Percentiles rank a stretch among this genome's conserved stretches.
Evolutionary conservation across 2,797 vertebrate species (phyloP).

Genomic region (Zenarchopterus dispar): DNA sequence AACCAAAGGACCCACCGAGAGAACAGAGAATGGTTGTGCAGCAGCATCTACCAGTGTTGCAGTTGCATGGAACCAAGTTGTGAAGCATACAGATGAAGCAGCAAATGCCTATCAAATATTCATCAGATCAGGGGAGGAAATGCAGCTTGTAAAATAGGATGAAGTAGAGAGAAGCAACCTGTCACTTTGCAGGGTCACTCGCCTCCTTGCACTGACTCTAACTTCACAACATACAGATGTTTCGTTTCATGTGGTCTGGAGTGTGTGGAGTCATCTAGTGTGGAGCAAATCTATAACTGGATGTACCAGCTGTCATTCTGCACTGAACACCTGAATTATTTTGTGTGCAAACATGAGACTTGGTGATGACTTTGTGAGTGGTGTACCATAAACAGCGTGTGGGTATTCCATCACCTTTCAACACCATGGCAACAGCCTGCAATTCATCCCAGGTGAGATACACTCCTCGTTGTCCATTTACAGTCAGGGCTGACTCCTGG

Average conservation of each 20-base stretch:
- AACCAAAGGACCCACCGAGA: constrained; percentile 50
- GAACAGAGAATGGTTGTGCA: constrained; percentile 38
- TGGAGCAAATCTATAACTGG: background rate
- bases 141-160: constrained; percentile 63
- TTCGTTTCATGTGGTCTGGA: background rate
- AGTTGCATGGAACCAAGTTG: constrained; percentile 54
- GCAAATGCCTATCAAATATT: constrained; percentile 79
- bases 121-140: constrained; percentile 64
- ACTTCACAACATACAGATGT: background rate
- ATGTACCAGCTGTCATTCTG: too few species aligned
- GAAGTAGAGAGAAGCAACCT: constrained; percentile 56
- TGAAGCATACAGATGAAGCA: constrained; percentile 78
- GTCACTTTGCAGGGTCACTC: constrained; percentile 34
- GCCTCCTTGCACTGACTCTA: constrained; percentile 23
- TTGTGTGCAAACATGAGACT: background rate
- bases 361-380: background rate
- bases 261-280: constrained; percentile 13
- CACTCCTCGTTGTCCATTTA: constrained; percentile 40
- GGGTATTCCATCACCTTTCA: constrained; percentile 39
- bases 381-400: background rate
- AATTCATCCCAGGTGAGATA: constrained; percentile 54
- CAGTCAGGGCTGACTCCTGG: constrained; percentile 32
- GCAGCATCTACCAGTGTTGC: constrained; percentile 41
- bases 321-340: too few species aligned
- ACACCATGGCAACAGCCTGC: constrained; percentile 68